Evolutionary conservation across 1,140 invertebrate genomes (phyloP), one percentile per base, ranked within the genome.

Genomic region (Andrena cerasifolii): DNA sequence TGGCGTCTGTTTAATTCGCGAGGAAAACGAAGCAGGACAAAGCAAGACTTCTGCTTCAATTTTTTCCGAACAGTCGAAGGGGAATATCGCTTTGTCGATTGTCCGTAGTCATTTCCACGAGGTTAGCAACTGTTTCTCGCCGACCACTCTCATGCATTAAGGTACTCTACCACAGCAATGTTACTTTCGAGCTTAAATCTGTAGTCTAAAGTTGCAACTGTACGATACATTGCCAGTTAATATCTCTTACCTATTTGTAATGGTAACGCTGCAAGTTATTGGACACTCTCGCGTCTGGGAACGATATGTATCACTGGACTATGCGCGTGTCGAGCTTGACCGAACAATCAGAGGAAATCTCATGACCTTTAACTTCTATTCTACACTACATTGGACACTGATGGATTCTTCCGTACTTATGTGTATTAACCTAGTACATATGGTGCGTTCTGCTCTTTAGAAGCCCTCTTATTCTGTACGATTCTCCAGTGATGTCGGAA

Each of bases 311-410:
- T 59, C 45, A 58, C 10, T 36, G 6, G 65, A n/a, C 10, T 58
- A 14, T 16, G 40, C n/a, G 18, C 2, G 14, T 54, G 26, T 58
- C 28, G 33, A 8, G 26, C 43, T 54, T 24, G 61, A 59, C 16
- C 21, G 56, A 83, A 91, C 89, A 92, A 92, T 91, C 71, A 71
- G 86, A 89, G 90, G 89, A 92, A 91, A 89, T 90, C 87, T 63
- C 88, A 89, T 81, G 89, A 91, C 88, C 89, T 92, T 87, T 89
- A 84, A 72, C 83, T 86, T 61, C 43, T 61, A 71, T 70, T 61
- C 28, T 43, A 71, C 74, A 62, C 56, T 71, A 71, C 6, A 40
- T 40, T 71, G 47, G 58, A 21, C 36, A 71, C 58, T n/a, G 74
- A 62, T 28, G 45, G 14, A 21, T 59, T 61, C 47, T 61, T 62